A percentile compares a stretch with the other conserved stretches of the same genome.
Evolutionary conservation across 2,888 invertebrate species (phyloP).

Genomic region (Diplazon laetatorius): DNA sequence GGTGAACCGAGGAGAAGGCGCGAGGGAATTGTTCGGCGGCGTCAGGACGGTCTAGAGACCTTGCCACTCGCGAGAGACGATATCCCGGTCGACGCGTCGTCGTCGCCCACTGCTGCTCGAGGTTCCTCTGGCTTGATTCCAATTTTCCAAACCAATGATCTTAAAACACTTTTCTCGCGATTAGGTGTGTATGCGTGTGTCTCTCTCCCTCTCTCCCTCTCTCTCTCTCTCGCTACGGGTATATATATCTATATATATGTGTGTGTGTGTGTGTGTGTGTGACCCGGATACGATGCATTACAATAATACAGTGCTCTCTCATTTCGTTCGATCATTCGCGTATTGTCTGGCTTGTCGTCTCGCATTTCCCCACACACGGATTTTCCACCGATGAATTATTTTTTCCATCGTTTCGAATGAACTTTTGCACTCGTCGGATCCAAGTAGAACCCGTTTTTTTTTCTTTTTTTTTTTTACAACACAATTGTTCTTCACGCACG

Average conservation of each 20-base stretch:
- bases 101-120: not conserved
- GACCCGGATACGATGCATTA: conserved; percentile 56
- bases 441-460: not conserved
- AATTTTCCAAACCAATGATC: conserved; percentile 69
- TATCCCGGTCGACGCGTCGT: conserved; percentile 1
- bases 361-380: conserved; percentile 37
- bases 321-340: conserved; percentile 1
- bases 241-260: too few species aligned
- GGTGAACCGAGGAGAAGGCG: too few species aligned
- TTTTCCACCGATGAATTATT: conserved; percentile 17
- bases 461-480: not conserved
- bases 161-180: conserved; percentile 67
- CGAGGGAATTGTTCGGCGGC: not conserved
- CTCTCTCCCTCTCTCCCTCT: too few species aligned
- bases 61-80: not conserved
- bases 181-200: too few species aligned
- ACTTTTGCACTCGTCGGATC: conserved; percentile 14
- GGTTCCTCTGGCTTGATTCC: conserved; percentile 61
- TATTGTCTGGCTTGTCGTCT: conserved; percentile 11
- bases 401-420: not conserved
- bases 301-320: conserved; percentile 1
- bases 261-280: too few species aligned
- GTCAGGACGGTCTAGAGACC: not conserved
- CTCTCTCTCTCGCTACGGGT: too few species aligned
- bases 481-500: too few species aligned